Evolutionary conservation across 1,140 invertebrate genomes (phyloP).

Genomic region (Drosophila saltans): DNA sequence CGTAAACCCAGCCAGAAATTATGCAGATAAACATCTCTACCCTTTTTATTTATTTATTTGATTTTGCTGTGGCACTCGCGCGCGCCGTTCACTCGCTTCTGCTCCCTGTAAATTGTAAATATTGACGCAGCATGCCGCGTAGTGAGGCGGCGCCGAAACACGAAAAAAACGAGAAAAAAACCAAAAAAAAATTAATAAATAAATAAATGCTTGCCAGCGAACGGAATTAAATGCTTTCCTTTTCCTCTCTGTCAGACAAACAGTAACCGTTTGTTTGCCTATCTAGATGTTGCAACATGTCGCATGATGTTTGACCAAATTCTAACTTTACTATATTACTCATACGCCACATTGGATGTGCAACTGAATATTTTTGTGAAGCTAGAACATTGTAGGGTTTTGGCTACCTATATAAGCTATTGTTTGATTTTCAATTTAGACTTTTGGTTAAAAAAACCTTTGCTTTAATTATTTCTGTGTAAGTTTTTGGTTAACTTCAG

Average conservation of each 20-base stretch:
- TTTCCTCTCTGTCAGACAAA: slow-evolving; percentile 9
- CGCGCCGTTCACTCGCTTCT: slow-evolving; percentile 41
- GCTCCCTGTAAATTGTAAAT: slow-evolving; percentile 65
- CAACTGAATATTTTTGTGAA: too few relatives aligned
- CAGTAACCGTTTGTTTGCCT: slow-evolving; percentile 24
- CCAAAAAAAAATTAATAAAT: slow-evolving; percentile 40
- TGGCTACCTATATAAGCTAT: too few relatives aligned
- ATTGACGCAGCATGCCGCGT: slow-evolving; percentile 73
- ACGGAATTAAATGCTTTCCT: slow-evolving; percentile 45
- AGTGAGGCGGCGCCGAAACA: slow-evolving; percentile 44
- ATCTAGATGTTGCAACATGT: slow-evolving; percentile 5
- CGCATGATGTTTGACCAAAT: not conserved
- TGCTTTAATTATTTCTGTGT: too few relatives aligned
- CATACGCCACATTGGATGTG: too few relatives aligned
- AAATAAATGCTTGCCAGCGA: slow-evolving; percentile 51
- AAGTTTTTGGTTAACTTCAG: too few relatives aligned
- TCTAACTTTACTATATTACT: not conserved
- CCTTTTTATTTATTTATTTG: slow-evolving; percentile 81
- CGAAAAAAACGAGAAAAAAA: slow-evolving; percentile 13
- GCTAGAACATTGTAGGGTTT: too few relatives aligned
- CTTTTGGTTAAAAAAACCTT: too few relatives aligned
- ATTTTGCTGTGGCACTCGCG: slow-evolving; percentile 55
- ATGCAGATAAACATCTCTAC: slow-evolving; percentile 80
- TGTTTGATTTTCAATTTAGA: too few relatives aligned
- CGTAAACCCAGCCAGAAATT: slow-evolving; percentile 75